Percentiles rank a stretch among this genome's conserved stretches.
phyloP scores from a whole-genome alignment of 2,888 invertebrate genomes.

The Xestoiulus laeticollis region DNA sequence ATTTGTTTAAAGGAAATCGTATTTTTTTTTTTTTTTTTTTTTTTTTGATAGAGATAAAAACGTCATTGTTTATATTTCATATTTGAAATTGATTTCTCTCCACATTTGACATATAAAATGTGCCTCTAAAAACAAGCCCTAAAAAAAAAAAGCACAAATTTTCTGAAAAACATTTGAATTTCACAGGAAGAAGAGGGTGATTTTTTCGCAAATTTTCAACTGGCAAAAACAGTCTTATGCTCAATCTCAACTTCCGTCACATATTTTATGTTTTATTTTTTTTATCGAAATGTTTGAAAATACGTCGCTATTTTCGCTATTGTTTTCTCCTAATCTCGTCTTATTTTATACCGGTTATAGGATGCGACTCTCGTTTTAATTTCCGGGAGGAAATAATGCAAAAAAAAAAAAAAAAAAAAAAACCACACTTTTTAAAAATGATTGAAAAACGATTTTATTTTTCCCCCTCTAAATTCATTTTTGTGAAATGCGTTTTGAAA shows the following conservation, averaged over 20 bases:
- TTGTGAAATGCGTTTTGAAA: too few species aligned
- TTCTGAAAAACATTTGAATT: neutral
- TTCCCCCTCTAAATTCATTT: too few species aligned
- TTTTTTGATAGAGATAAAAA: too few species aligned
- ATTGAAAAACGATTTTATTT: too few species aligned
- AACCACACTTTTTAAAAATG: neutral
- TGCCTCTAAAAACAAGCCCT: too few species aligned
- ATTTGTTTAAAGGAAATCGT: too few species aligned
- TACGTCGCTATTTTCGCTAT: neutral
- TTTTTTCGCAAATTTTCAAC: neutral
- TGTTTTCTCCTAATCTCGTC: neutral
- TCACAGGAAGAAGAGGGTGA: constrained; percentile 7
- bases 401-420: neutral
- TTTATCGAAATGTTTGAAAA: neutral
- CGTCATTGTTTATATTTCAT: too few species aligned
- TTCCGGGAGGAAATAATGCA: neutral
- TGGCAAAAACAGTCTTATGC: neutral
- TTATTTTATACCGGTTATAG: neutral
- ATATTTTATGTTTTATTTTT: neutral
- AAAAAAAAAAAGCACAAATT: too few species aligned
- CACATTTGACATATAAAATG: too few species aligned
- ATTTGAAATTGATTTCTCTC: too few species aligned
- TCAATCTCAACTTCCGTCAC: neutral
- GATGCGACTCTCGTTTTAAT: neutral
- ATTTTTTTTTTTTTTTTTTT: too few species aligned